Conservation (phyloP, 2,797 vertebrate species). For the Jordanella pulchra region DNA sequence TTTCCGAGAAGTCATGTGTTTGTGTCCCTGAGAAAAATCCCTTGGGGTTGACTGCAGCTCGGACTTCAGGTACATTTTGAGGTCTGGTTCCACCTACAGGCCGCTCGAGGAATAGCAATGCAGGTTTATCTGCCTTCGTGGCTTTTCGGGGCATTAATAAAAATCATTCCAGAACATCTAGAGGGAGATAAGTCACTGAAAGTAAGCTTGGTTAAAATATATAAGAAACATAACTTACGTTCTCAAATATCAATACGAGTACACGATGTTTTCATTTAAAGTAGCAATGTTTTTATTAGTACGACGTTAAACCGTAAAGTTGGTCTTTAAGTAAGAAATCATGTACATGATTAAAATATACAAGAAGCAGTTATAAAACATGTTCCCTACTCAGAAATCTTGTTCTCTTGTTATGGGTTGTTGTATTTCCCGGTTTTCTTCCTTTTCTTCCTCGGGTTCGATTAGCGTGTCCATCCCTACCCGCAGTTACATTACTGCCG, state of each 20-base stretch:
- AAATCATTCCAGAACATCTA: constrained; percentile 51
- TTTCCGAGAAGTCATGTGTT: constrained; percentile 48
- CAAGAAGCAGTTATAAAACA: neutral
- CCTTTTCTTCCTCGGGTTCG: neutral
- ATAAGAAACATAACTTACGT: neutral
- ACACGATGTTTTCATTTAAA: neutral
- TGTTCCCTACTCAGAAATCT: neutral
- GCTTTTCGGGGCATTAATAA: constrained; percentile 88
- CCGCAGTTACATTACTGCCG: constrained; percentile 5
- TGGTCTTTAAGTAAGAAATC: neutral
- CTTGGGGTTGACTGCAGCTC: constrained; percentile 75
- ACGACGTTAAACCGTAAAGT: constrained; percentile 14
- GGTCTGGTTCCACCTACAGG: constrained; percentile 77
- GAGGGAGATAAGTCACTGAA: neutral
- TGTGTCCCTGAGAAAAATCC: constrained; percentile 74
- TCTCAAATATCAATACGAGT: neutral
- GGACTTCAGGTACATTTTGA: constrained; percentile 65
- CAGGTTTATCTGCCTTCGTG: constrained; percentile 75
- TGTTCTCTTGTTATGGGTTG: constrained; percentile 10
- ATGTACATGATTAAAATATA: neutral
- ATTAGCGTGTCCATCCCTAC: neutral
- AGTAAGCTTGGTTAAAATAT: neutral
- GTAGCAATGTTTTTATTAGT: neutral
- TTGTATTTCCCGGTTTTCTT: constrained; percentile 47
- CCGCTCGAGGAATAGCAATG: constrained; percentile 84